A percentile compares a stretch with the other conserved stretches of the same genome.
These are phyloP conservation scores for Cherax destructor DNA, from an alignment of 1,140 invertebrate species.

Conservation along the genomic window DNA sequence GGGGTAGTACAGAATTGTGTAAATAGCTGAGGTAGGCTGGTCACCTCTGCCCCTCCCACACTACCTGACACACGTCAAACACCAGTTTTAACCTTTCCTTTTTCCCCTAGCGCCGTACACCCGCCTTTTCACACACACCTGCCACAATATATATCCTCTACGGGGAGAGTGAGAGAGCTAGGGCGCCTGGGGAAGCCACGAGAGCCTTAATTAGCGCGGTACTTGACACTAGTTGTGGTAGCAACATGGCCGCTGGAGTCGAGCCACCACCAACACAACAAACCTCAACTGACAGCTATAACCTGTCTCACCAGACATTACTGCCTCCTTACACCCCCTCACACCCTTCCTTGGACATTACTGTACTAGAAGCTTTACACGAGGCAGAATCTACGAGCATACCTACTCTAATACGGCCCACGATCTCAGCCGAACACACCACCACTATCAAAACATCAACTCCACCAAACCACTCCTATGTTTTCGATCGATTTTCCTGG, in stretches of 20 bases:
- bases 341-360: slow-evolving; percentile 18
- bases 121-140: slow-evolving; percentile 18
- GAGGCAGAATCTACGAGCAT: slow-evolving; percentile 11
- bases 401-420: slow-evolving; percentile 68
- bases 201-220: slow-evolving; percentile 36
- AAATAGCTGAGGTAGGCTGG: not conserved
- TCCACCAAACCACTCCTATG: slow-evolving; percentile 55
- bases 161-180: not conserved
- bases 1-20: not conserved
- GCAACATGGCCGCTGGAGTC: slow-evolving; percentile 58
- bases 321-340: not conserved
- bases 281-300: not conserved
- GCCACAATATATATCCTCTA: slow-evolving; percentile 20
- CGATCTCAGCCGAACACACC: slow-evolving; percentile 55
- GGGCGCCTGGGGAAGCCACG: not conserved
- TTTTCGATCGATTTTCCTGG: slow-evolving; percentile 44
- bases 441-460: slow-evolving; percentile 66
- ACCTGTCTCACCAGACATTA: not conserved
- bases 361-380: not conserved
- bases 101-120: not conserved
- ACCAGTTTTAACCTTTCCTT: not conserved
- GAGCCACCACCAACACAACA: slow-evolving; percentile 12
- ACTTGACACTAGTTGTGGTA: slow-evolving; percentile 41
- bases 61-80: slow-evolving; percentile 5
- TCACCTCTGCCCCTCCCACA: slow-evolving; percentile 39